A percentile compares a stretch with the other conserved stretches of the same genome.
Conservation (phyloP, 2,888 invertebrate species). For the Syrphus vitripennis region DNA sequence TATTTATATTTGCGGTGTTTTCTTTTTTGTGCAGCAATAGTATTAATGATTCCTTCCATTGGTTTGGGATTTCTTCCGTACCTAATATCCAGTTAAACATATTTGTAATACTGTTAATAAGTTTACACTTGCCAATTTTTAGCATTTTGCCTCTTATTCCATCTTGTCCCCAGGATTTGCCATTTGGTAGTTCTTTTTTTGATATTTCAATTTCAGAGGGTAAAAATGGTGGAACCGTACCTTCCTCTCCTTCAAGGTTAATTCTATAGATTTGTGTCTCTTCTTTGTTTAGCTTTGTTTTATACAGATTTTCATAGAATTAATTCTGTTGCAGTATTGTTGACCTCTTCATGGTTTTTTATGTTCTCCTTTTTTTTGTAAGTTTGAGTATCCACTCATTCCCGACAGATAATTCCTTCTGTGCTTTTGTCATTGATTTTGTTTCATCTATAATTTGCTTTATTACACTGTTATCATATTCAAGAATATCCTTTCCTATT, state of each 20-base stretch:
- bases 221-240: background rate
- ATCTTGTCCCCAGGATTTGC: background rate
- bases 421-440: background rate
- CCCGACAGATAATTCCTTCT: background rate
- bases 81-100: background rate
- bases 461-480: background rate
- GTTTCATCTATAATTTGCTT: no score
- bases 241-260: background rate
- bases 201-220: background rate
- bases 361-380: background rate
- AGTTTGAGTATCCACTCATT: background rate
- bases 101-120: background rate
- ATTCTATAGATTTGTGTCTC: background rate
- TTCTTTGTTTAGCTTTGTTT: background rate
- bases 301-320: background rate
- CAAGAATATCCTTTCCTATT: background rate
- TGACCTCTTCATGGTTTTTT: background rate
- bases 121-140: background rate
- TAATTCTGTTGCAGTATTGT: background rate
- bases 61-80: background rate
- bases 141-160: background rate
- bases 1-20: background rate
- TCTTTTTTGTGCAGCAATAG: background rate
- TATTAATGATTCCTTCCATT: constrained; percentile 21
- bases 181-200: background rate